Evolutionary conservation across 2,888 invertebrate genomes (phyloP).

Genomic region (Nephrocerus scutellatus): DNA sequence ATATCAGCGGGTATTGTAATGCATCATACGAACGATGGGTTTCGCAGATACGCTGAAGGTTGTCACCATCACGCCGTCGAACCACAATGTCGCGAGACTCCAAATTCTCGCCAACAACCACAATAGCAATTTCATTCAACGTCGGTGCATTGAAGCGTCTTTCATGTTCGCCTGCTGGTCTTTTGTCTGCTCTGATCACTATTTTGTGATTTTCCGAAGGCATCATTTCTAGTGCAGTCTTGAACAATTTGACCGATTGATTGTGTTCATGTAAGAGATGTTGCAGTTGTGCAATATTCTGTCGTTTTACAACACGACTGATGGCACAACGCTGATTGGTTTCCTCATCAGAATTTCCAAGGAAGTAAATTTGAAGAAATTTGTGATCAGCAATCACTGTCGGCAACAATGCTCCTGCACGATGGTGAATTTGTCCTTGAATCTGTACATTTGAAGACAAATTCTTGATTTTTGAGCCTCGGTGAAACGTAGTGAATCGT

Average conservation of each 20-base stretch:
- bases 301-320: conserved; percentile 7
- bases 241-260: conserved; percentile 31
- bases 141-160: conserved; percentile 35
- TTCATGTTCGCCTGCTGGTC: conserved; percentile 28
- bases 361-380: too few relatives aligned
- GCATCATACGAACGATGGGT: conserved; percentile 24
- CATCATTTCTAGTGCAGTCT: conserved; percentile 31
- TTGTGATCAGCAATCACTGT: too few relatives aligned
- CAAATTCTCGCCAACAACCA: conserved; percentile 33
- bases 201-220: conserved; percentile 17
- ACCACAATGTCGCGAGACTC: conserved; percentile 33
- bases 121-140: conserved; percentile 34
- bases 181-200: conserved; percentile 32
- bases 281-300: conserved; percentile 12
- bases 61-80: conserved; percentile 19
- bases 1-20: conserved; percentile 12
- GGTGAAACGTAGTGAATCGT: too few relatives aligned
- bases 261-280: conserved; percentile 26
- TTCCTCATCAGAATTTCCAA: too few relatives aligned
- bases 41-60: conserved; percentile 25
- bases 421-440: too few relatives aligned
- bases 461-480: too few relatives aligned
- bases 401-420: too few relatives aligned
- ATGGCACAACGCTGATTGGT: conserved; percentile 8
- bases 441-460: too few relatives aligned